Base-by-base conservation (phyloP, 2,888 invertebrate species). In the Tuberolachnus salignus region DNA sequence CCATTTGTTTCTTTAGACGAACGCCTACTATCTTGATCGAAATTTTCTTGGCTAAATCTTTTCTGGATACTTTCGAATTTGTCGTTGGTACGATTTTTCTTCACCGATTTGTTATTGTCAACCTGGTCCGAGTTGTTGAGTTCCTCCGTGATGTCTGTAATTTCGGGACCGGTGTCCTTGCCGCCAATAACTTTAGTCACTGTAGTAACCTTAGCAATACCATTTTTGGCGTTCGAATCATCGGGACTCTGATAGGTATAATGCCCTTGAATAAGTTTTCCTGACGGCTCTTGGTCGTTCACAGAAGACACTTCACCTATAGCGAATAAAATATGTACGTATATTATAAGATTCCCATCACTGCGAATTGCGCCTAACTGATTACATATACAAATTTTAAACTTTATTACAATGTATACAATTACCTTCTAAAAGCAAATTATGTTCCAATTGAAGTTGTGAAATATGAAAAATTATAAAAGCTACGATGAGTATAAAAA, bases 301-400 rank as follows among this genome's bases (percentile, higher is more conserved):
- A 90, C 89, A 83, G 91, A 88, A 82, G 91, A 89, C 80, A 91
- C 90, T 83, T 92, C 91, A 85, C 92, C 92, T 92, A 85, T 78
- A 84, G 84, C 74, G 70, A 81, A 80, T 73, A 4, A 55, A 72
- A 67, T 26, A 19, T 23, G 23, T 49, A 14, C 2, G 13, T 67
- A 21, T 21, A 44, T 8, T 4, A 4, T 46, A 4, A 23, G 16
- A 16, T 59, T 59, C 3, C 16, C 34, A 42, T 4, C 26, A 59
- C 26, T 59, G 6, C n/a, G n/a, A n/a, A n/a, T n/a, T n/a, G n/a
- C n/a, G 6, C 34, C 1, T 26, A 53, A 53, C n/a, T 53, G 26
- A 44, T 42, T 46, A 66, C 8, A 74, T 46, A 14, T 21, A 64
- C 21, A 21, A 61, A 44, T 14, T 9, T 44, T 46, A 9, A 64